These are phyloP conservation scores for Phasia obesa DNA, from an alignment of 2,888 invertebrate genomes.

Conservation along the genomic window DNA sequence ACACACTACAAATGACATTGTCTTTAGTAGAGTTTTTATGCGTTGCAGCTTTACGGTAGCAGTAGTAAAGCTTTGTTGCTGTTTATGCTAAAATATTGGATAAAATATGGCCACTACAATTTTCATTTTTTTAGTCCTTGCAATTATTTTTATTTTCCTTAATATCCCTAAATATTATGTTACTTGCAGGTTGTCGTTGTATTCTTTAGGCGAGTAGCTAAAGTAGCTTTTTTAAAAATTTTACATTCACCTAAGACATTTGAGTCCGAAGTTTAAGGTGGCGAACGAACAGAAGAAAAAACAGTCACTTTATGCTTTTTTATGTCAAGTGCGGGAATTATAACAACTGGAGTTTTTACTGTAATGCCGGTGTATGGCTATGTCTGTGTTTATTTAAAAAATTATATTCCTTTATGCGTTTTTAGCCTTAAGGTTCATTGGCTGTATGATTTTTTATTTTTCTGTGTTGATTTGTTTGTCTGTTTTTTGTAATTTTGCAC, in stretches of 20 bases:
- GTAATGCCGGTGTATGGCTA: background rate
- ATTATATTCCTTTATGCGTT: slow-evolving; percentile 62
- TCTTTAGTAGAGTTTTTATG: slow-evolving; percentile 30
- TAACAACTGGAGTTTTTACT: slow-evolving; percentile 55
- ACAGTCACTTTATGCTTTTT: slow-evolving; percentile 35
- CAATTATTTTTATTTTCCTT: slow-evolving; percentile 28
- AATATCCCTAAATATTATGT: slow-evolving; percentile 1
- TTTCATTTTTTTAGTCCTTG: slow-evolving; percentile 27
- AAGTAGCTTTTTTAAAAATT: slow-evolving; percentile 61
- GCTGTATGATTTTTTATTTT: slow-evolving; percentile 42
- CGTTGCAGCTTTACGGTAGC: slow-evolving; percentile 2
- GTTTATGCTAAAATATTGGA: slow-evolving; percentile 51
- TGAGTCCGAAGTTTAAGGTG: slow-evolving; percentile 21
- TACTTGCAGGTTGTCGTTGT: background rate
- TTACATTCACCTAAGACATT: slow-evolving; percentile 35
- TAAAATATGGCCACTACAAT: slow-evolving; percentile 43
- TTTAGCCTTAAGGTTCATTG: slow-evolving; percentile 69
- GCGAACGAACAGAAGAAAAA: background rate
- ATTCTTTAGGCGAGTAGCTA: slow-evolving; percentile 16
- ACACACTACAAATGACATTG: slow-evolving; percentile 53
- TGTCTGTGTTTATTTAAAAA: slow-evolving; percentile 51
- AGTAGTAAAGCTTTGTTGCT: slow-evolving; percentile 14
- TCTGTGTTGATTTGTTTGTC: slow-evolving; percentile 52
- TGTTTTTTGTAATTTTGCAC: slow-evolving; percentile 4
- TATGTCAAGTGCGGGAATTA: slow-evolving; percentile 69